phyloP scores from a whole-genome alignment of 2,888 invertebrate genomes.

The Drosophila affinis region DNA sequence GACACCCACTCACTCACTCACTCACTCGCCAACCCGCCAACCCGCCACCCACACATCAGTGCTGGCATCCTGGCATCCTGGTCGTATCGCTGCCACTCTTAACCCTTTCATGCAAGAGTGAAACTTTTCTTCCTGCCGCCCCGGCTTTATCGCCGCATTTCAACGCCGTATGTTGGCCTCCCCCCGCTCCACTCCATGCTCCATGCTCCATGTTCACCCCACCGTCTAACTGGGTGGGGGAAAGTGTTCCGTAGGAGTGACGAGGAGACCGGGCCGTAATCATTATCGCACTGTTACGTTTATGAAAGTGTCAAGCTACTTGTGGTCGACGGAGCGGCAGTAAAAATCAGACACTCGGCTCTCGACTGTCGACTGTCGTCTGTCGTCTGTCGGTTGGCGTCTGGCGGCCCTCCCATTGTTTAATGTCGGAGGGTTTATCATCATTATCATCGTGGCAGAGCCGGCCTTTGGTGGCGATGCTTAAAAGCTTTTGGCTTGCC shows the following conservation, averaged over 20 bases:
- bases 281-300: conserved; percentile 81
- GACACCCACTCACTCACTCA: conserved; percentile 43
- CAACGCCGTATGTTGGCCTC: conserved; percentile 71
- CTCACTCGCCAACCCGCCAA: conserved; percentile 16
- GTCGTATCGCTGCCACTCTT: conserved; percentile 57
- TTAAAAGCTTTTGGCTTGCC: conserved; percentile 31
- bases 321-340: conserved; percentile 74
- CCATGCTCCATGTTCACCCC: not conserved
- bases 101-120: conserved; percentile 70
- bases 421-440: conserved; percentile 73
- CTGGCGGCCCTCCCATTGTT: conserved; percentile 68
- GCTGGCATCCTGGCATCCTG: conserved; percentile 11
- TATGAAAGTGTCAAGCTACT: conserved; percentile 81
- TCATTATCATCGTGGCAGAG: conserved; percentile 57
- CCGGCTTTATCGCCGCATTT: conserved; percentile 64
- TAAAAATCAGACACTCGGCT: conserved; percentile 70
- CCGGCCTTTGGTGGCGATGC: not conserved
- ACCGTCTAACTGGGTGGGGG: conserved; percentile 14
- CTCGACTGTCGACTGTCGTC: conserved; percentile 53
- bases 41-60: conserved; percentile 24
- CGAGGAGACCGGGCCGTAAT: conserved; percentile 66
- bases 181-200: not conserved
- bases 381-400: conserved; percentile 26
- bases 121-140: conserved; percentile 63
- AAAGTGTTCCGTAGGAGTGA: conserved; percentile 22